Base-by-base conservation (phyloP, 1,140 invertebrate species). In the Drosophila arizonae region DNA sequence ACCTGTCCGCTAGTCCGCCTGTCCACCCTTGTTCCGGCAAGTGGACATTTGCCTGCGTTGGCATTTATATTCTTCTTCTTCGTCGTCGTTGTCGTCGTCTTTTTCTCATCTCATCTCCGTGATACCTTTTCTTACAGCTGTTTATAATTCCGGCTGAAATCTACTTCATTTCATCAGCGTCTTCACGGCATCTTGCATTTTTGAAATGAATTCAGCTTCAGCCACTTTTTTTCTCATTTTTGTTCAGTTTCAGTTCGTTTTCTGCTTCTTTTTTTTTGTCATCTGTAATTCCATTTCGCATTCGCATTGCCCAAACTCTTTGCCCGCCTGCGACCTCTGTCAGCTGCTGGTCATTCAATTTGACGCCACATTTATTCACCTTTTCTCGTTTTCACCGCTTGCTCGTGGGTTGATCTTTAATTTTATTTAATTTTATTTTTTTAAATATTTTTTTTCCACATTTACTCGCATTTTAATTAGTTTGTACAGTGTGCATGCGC, bases 101-200 rank as follows among this genome's bases (percentile, higher is more conserved):
- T 71, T 11, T n/a, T 55, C 15, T n/a, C 39, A 11, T 4, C n/a
- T n/a, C 43, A 15, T n/a, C 21, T 69, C 52, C 39, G 48, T 41
- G 58, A 21, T 65, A 39, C 57, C 60, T 41, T 63, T 54, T 67
- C 76, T 50, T 76, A 76, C 76, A 79, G 52, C 72, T 84, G 80
- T 76, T 84, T 86, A 87, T 81, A 78, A 86, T 86, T 81, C 78
- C 63, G 76, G 46, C 58, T 50, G 71, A 80, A 72, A 79, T 81
- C 71, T 77, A 76, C 81, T 88, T 82, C 84, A 88, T 82, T 87
- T 87, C 79, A 87, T 87, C 82, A 79, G 76, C 76, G 67, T 82
- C 82, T 77, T 87, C 60, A 87, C 76, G 82, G 79, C 66, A 73
- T 73, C 82, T 87, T 87, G 84, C 82, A 87, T 87, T 87, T 85